These are phyloP conservation scores for Drosophila azteca DNA, from an alignment of 1,140 invertebrate species.

Conservation along the genomic window DNA sequence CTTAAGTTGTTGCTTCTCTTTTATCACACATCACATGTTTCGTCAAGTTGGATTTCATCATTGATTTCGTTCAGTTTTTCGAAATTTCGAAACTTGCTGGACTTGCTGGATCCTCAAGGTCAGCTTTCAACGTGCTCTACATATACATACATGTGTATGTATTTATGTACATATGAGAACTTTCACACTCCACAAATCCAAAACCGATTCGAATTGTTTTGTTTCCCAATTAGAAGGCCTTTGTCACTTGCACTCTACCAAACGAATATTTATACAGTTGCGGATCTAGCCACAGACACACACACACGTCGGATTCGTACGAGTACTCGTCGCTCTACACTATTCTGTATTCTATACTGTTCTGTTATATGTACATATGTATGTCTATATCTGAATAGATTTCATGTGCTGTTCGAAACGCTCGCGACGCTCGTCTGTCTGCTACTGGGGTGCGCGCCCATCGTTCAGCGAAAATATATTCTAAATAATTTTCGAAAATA, in stretches of 20 bases:
- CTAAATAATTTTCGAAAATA: constrained; percentile 62
- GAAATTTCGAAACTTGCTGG: constrained; percentile 34
- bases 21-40: constrained; percentile 9
- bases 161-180: constrained; percentile 27
- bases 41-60: constrained; percentile 36
- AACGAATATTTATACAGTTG: constrained; percentile 23
- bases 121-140: constrained; percentile 27
- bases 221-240: constrained; percentile 53
- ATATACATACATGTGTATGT: background rate
- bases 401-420: constrained; percentile 51
- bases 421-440: constrained; percentile 68
- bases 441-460: constrained; percentile 59
- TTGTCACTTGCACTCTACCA: constrained; percentile 35
- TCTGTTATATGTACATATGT: constrained; percentile 25
- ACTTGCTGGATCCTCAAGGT: constrained; percentile 51
- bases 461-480: constrained; percentile 63
- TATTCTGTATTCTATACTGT: constrained; percentile 40
- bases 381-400: constrained; percentile 15
- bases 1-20: constrained; percentile 8
- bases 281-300: constrained; percentile 18
- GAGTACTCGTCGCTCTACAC: constrained; percentile 5
- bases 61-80: constrained; percentile 6
- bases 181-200: constrained; percentile 36
- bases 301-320: constrained; percentile 22
- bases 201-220: constrained; percentile 10